Base-by-base conservation (phyloP, 2,797 vertebrate species). In the Emys orbicularis region DNA sequence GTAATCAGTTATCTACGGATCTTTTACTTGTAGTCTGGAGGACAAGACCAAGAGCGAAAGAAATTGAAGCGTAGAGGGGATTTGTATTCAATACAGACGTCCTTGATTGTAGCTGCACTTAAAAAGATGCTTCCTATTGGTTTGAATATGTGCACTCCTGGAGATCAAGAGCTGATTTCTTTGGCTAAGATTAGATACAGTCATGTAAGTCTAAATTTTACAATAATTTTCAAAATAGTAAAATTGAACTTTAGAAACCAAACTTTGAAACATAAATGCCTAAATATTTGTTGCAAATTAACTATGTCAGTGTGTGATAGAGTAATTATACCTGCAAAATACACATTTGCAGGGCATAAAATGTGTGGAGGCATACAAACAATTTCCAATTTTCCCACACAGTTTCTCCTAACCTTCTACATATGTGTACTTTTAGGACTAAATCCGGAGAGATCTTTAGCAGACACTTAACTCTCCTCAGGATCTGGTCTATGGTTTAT, bases 101-200 rank as follows among this genome's bases (percentile, higher is more conserved):
- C 99, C 3, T 98, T 99, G 95, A 99, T 99, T 76, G 99, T 99
- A 94, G 99, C 99, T 1, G 99, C 99, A 3, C 98, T 99, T 97
- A 99, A 99, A 98, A 99, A 99, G 98, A 99, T 99, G 99, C 98
- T 99, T 97, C 99, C 99, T n/a, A 99, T 99, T 59, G 99, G 99
- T 79, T 98, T 99, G 97, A 99, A 99, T 97, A 99, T 99, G 99
- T 99, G 99, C 79, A 99, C 99, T 1, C 99, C 99, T 0, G 99
- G 99, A 19, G 99, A 99, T 97, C 99, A 99, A 98, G 99, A 99
- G 97, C 99, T 99, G 95, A 99, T 99, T 96, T 99, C 99, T 81
- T 97, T 99, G 10, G 99, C 99, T 74, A 99, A 99, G 97, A 98
- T 96, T 13, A 99, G 99, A 97, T 99, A 99, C 92, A 97, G 99